Evolutionary conservation across 2,888 invertebrate genomes (phyloP), one percentile per base, ranked within the genome.

Genomic region (Melanostoma mellinum): DNA sequence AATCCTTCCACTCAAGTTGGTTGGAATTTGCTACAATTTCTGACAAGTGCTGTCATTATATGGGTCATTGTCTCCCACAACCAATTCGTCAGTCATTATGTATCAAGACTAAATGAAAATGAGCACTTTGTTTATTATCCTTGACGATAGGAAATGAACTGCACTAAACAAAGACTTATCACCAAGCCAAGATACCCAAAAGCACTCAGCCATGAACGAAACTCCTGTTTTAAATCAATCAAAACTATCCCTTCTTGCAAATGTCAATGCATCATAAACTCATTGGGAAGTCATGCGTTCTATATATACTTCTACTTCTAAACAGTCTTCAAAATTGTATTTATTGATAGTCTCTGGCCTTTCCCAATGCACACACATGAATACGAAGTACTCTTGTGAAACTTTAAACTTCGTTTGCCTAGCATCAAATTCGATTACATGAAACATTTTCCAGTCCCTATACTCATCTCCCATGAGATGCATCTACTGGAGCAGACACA

Each of bases 381-480:
- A 60, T 32, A 50, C 40, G 58, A 71, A 79, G 74, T 65, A 75
- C 71, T 44, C 67, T 75, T 79, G 71, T 79, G 55, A 30, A 75
- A 79, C 60, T 75, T 84, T 79, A 79, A 84, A 84, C 71, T 84
- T 84, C 79, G 71, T 84, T 84, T 84, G 69, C 79, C 71, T 71
- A 58, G 50, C 79, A 84, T 74, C 71, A 75, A 84, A 84, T 79
- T 84, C 75, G 84, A 84, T 84, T 84, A 84, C 71, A 67, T 46
- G 71, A 75, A 84, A 79, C 79, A 84, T 84, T 84, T 84, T 84
- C 53, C 79, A 61, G 55, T 69, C 36, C 56, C 55, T 33, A 30
- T 33, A 30, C 63, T 42, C 69, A 65, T 58, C 6, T 65, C 82
- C 79, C 78, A 60, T 58, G 82, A 82, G 84, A 84, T 84, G 79